phyloP scores from a whole-genome alignment of 2,888 invertebrate genomes.

The Adelognathus sp. region DNA sequence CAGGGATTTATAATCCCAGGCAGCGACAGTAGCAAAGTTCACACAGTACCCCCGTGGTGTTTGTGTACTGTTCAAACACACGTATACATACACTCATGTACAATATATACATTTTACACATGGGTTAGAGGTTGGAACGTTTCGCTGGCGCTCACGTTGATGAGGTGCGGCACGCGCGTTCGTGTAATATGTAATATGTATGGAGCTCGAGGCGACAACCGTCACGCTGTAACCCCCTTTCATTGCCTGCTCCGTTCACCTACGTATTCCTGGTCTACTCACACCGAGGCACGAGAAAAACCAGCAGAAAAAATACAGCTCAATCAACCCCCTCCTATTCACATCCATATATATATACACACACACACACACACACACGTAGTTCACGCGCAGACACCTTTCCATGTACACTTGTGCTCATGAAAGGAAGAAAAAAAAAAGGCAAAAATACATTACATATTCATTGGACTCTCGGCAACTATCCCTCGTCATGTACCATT shows the following conservation, averaged over 20 bases:
- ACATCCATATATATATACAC: background rate
- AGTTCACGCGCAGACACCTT: background rate
- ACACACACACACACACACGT: background rate
- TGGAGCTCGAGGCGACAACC: constrained; percentile 35
- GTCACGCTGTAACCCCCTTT: constrained; percentile 12
- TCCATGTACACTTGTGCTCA: background rate
- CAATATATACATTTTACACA: constrained; percentile 21
- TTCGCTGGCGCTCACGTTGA: constrained; percentile 17
- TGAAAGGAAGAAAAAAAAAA: background rate
- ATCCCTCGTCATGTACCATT: constrained; percentile 8
- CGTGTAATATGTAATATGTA: constrained; percentile 49
- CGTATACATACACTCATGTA: background rate
- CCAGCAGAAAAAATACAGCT: constrained; percentile 1
- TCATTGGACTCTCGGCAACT: constrained; percentile 10
- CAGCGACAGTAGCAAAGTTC: background rate
- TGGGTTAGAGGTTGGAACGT: constrained; percentile 11
- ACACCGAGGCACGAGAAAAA: background rate
- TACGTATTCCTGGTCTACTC: background rate
- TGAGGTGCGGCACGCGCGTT: constrained; percentile 32
- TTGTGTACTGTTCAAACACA: background rate
- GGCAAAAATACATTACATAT: constrained; percentile 34
- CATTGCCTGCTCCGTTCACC: background rate
- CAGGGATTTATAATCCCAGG: constrained; percentile 17
- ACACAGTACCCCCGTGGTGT: background rate
- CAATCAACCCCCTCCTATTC: constrained; percentile 1